Conservation (phyloP, 2,113 vertebrate species). For the Telmatochromis sp. region DNA sequence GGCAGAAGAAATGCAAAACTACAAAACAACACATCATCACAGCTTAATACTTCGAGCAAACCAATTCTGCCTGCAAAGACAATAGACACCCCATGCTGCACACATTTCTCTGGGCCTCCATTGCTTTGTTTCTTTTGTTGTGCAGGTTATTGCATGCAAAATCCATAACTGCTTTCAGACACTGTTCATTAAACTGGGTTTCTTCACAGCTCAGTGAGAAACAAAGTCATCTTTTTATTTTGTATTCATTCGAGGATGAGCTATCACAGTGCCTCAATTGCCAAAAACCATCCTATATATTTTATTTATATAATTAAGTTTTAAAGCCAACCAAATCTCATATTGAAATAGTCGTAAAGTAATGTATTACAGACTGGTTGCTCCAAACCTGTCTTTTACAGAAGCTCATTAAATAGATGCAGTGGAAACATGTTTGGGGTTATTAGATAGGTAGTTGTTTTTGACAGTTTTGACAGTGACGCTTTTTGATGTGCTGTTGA, state of each 20-base stretch:
- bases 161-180: conserved; percentile 6
- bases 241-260: background rate
- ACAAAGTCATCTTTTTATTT: background rate
- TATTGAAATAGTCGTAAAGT: background rate
- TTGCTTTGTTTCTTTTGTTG: background rate
- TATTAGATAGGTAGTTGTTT: background rate
- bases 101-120: background rate
- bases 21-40: background rate
- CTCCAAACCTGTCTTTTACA: background rate
- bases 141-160: background rate
- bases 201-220: background rate
- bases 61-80: background rate
- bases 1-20: background rate
- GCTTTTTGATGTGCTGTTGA: conserved; percentile 1
- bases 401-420: background rate
- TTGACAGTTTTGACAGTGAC: background rate
- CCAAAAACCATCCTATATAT: background rate
- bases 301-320: background rate
- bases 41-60: background rate
- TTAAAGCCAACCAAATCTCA: background rate
- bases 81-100: background rate
- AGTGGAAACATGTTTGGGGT: background rate
- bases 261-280: background rate
- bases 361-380: background rate
- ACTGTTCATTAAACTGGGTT: background rate